phyloP scores from a whole-genome alignment of 2,113 vertebrate genomes.

The Marcusenius ussheri region DNA sequence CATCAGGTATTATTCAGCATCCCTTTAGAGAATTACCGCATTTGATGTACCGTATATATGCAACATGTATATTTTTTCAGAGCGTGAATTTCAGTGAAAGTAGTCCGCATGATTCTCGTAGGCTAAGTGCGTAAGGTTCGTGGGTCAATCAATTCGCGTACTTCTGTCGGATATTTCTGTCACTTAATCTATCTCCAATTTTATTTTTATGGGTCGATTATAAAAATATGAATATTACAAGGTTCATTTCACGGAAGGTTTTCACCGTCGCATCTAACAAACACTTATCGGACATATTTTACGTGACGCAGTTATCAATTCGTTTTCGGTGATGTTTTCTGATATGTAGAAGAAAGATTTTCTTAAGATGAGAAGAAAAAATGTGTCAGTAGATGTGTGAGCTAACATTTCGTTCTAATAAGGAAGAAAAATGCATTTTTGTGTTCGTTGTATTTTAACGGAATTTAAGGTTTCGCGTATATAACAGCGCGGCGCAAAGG shows the following conservation, averaged over 20 bases:
- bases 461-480: background rate
- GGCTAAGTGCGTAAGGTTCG: background rate
- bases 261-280: background rate
- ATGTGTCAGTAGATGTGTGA: slow-evolving; percentile 18
- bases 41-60: background rate
- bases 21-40: background rate
- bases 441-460: slow-evolving; percentile 11
- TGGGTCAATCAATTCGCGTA: background rate
- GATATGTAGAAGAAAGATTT: too few species aligned
- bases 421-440: background rate
- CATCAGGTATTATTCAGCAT: background rate
- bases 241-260: background rate
- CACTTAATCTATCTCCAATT: background rate
- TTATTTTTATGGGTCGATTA: background rate
- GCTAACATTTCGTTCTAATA: background rate
- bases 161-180: background rate
- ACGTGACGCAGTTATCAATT: background rate
- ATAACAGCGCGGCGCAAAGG: slow-evolving; percentile 38
- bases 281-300: background rate
- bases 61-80: background rate
- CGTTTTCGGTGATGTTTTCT: background rate
- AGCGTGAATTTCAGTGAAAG: background rate
- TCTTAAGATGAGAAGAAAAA: background rate
- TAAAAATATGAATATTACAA: background rate
- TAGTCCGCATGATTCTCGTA: background rate